Conservation (phyloP, 1,140 invertebrate genomes). For the Drosophila pruinosa region DNA sequence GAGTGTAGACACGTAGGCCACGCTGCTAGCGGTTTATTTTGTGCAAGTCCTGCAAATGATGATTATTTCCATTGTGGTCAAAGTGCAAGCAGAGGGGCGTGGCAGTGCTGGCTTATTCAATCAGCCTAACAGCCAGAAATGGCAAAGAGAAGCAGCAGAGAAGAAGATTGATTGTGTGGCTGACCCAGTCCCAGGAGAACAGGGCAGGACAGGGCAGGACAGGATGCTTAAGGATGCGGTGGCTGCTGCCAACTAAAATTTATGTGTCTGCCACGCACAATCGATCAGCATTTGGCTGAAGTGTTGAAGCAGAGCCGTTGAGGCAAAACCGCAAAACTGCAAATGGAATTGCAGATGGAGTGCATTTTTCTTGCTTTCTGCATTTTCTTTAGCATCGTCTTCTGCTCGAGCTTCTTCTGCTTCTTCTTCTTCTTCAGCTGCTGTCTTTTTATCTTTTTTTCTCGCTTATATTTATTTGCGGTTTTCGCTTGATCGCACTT, state of each 20-base stretch:
- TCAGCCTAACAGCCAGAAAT: conserved; percentile 4
- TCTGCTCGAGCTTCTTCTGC: not conserved
- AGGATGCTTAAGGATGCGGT: not conserved
- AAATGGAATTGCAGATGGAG: conserved; percentile 37
- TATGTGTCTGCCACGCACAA: conserved; percentile 44
- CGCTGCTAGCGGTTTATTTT: conserved; percentile 29
- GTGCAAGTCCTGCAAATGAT: conserved; percentile 28
- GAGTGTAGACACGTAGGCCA: conserved; percentile 35
- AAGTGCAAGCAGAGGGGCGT: conserved; percentile 45
- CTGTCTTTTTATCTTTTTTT: too few relatives aligned
- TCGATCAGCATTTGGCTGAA: conserved; percentile 35
- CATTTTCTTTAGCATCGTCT: conserved; percentile 3
- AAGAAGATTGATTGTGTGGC: conserved; percentile 29
- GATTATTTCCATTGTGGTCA: conserved; percentile 65
- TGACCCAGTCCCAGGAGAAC: conserved; percentile 29
- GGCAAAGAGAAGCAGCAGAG: not conserved
- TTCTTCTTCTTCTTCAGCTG: not conserved
- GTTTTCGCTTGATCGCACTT: conserved; percentile 64
- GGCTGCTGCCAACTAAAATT: conserved; percentile 18
- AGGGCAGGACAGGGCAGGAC: not conserved
- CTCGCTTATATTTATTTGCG: conserved; percentile 53
- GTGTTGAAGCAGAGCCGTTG: conserved; percentile 43
- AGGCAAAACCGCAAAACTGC: conserved; percentile 47
- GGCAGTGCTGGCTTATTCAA: conserved; percentile 23
- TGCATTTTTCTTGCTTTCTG: conserved; percentile 22